Evolutionary conservation across 2,888 invertebrate genomes (phyloP).

Genomic region (Amphipyra berbera): DNA sequence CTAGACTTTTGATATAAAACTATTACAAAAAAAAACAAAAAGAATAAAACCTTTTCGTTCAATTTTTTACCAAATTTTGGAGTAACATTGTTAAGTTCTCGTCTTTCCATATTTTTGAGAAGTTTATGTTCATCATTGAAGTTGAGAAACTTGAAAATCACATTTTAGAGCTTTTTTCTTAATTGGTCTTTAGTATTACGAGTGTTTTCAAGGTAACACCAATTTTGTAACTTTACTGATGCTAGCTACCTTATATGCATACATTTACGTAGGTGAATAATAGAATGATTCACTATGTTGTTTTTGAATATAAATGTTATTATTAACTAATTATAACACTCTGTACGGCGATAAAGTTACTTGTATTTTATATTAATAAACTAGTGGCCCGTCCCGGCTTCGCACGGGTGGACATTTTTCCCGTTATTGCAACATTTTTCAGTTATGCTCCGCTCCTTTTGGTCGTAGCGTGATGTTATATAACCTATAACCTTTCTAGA

Average conservation of each 20-base stretch:
- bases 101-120: slow-evolving; percentile 5
- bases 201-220: slow-evolving; percentile 31
- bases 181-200: not conserved
- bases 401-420: too few species aligned
- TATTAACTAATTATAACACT: not conserved
- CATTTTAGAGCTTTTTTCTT: not conserved
- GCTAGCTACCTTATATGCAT: slow-evolving; percentile 14
- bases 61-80: too few species aligned
- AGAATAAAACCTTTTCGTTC: too few species aligned
- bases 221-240: slow-evolving; percentile 20
- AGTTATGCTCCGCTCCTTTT: too few species aligned
- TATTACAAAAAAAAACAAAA: too few species aligned
- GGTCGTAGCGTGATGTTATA: too few species aligned
- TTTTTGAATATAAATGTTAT: not conserved
- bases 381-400: too few species aligned
- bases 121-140: not conserved
- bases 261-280: slow-evolving; percentile 11
- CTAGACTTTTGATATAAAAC: too few species aligned
- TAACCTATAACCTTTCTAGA: too few species aligned
- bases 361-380: not conserved
- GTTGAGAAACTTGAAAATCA: slow-evolving; percentile 6
- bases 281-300: slow-evolving; percentile 24
- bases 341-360: not conserved
- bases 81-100: not conserved
- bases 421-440: too few species aligned